Evolutionary conservation across 2,113 vertebrate species (phyloP).

Genomic region (Engystomops pustulosus): DNA sequence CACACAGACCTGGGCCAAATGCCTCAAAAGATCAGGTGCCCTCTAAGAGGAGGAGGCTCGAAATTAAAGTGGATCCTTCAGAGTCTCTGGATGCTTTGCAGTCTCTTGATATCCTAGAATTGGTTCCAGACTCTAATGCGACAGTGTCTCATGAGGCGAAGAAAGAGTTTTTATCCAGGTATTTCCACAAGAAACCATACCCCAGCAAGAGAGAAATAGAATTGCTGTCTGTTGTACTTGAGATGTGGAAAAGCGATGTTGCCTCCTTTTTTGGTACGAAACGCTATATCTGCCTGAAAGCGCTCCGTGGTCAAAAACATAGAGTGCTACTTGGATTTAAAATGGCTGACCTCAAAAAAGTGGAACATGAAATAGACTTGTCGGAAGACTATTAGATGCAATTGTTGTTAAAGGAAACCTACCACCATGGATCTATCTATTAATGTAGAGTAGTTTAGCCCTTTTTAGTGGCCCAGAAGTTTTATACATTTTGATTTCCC

Average conservation of each 20-base stretch:
- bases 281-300: constrained; percentile 85
- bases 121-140: constrained; percentile 80
- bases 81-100: constrained; percentile 63
- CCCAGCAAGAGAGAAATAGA: constrained; percentile 83
- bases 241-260: constrained; percentile 83
- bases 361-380: constrained; percentile 83
- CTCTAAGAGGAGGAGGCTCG: constrained; percentile 76
- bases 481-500: no score
- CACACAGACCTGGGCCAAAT: constrained; percentile 51
- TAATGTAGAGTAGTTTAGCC: no score
- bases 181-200: constrained; percentile 91
- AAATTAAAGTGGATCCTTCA: constrained; percentile 67
- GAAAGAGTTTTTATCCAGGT: constrained; percentile 85
- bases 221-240: constrained; percentile 79
- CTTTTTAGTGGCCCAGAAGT: no score
- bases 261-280: constrained; percentile 83
- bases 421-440: no score
- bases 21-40: constrained; percentile 65
- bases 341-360: constrained; percentile 85
- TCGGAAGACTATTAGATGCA: constrained; percentile 62
- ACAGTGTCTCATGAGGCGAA: constrained; percentile 77
- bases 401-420: no score
- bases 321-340: constrained; percentile 90
- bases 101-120: constrained; percentile 70
- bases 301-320: constrained; percentile 76